A percentile compares a stretch with the other conserved stretches of the same genome.
phyloP scores from a whole-genome alignment of 64 coral and sea anemone genomes.

The Platygyra sinensis region DNA sequence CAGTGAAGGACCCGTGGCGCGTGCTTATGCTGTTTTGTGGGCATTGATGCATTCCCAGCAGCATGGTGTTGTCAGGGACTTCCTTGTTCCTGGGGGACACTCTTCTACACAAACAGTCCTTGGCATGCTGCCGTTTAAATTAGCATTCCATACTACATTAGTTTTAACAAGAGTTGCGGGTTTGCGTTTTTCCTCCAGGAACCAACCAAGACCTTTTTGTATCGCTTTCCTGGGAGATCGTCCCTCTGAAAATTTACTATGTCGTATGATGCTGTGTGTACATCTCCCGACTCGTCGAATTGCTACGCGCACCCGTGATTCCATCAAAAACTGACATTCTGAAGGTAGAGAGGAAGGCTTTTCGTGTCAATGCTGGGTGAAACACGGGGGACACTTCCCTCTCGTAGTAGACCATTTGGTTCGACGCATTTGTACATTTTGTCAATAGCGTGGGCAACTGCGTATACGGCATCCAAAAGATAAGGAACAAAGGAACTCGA shows the following conservation, averaged over 20 bases:
- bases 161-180: not conserved
- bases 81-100: slow-evolving; percentile 33
- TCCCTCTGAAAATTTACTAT: slow-evolving; percentile 61
- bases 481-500: slow-evolving; percentile 75
- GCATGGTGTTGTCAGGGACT: slow-evolving; percentile 35
- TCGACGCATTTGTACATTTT: slow-evolving; percentile 29
- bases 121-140: slow-evolving; percentile 10
- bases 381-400: slow-evolving; percentile 51
- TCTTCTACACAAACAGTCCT: slow-evolving; percentile 16
- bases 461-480: slow-evolving; percentile 76
- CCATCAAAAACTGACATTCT: slow-evolving; percentile 61
- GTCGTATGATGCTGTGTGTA: slow-evolving; percentile 44
- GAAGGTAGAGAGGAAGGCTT: slow-evolving; percentile 36
- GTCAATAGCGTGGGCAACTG: slow-evolving; percentile 71
- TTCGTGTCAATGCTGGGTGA: slow-evolving; percentile 19
- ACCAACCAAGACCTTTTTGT: slow-evolving; percentile 42
- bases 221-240: not conserved
- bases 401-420: not conserved
- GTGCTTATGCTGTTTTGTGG: slow-evolving; percentile 12
- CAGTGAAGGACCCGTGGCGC: not conserved
- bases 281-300: slow-evolving; percentile 59
- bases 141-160: slow-evolving; percentile 20
- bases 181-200: slow-evolving; percentile 40
- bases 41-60: slow-evolving; percentile 65
- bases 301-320: slow-evolving; percentile 51